phyloP scores from a whole-genome alignment of 2,797 vertebrate genomes.

The Siniperca scherzeri region DNA sequence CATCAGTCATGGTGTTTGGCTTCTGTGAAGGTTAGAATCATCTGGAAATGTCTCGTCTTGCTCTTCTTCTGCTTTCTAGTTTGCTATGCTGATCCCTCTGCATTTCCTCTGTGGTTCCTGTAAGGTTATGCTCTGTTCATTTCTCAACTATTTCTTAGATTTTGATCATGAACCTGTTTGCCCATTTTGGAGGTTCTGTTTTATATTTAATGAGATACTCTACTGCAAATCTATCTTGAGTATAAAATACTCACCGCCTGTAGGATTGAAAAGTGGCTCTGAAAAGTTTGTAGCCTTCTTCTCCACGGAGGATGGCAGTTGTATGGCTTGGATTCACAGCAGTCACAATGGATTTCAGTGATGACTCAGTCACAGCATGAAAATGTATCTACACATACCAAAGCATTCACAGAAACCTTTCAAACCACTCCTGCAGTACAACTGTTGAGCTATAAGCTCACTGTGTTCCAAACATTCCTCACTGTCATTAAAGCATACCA shows the following conservation, averaged over 20 bases:
- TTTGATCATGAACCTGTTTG: slow-evolving; percentile 12
- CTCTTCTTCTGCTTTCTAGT: slow-evolving; percentile 1
- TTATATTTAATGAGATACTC: slow-evolving; percentile 21
- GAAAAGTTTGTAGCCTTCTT: slow-evolving; percentile 22
- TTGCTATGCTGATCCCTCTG: not conserved
- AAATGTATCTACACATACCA: slow-evolving; percentile 30
- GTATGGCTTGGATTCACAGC: slow-evolving; percentile 15
- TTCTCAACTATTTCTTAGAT: not conserved
- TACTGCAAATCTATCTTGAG: not conserved
- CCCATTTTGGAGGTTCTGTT: not conserved
- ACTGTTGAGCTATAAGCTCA: slow-evolving; percentile 33
- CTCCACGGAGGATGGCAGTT: slow-evolving; percentile 7
- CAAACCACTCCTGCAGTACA: slow-evolving; percentile 23
- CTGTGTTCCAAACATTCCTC: slow-evolving; percentile 14
- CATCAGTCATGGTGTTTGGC: slow-evolving; percentile 59
- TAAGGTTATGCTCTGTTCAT: slow-evolving; percentile 13
- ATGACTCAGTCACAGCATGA: slow-evolving; percentile 52
- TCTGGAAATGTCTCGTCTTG: slow-evolving; percentile 41
- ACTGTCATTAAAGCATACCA: not conserved
- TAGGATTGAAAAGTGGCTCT: slow-evolving; percentile 31
- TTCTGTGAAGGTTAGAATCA: slow-evolving; percentile 63
- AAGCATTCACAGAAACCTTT: slow-evolving; percentile 40
- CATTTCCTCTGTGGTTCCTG: not conserved
- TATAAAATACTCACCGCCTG: slow-evolving; percentile 18
- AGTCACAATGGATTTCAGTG: slow-evolving; percentile 25